phyloP scores from a whole-genome alignment of 2,797 vertebrate genomes.

The Ataeniobius toweri region DNA sequence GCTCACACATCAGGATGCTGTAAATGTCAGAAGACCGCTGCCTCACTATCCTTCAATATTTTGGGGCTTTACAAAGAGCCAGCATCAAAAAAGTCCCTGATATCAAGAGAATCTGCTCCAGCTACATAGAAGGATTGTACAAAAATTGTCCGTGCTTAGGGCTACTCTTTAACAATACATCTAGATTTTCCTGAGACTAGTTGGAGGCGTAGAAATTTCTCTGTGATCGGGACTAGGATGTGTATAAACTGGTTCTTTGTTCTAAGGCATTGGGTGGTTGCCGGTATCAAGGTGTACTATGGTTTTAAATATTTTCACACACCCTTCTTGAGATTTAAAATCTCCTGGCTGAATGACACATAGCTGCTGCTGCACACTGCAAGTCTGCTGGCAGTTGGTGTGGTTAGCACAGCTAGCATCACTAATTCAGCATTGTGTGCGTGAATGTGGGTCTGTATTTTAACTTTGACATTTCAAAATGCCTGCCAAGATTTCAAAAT shows the following conservation, averaged over 20 bases:
- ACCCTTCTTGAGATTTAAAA: not conserved
- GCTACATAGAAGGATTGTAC: not conserved
- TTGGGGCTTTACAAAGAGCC: slow-evolving; percentile 18
- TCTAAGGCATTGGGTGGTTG: not conserved
- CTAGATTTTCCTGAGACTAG: not conserved
- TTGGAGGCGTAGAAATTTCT: not conserved
- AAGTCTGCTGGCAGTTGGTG: not conserved
- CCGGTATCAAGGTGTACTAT: not conserved
- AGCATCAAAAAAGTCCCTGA: slow-evolving; percentile 9
- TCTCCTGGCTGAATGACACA: not conserved
- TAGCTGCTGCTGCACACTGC: not conserved
- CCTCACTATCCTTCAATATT: slow-evolving; percentile 15
- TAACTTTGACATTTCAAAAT: not conserved
- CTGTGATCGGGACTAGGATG: not conserved
- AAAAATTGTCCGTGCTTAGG: not conserved
- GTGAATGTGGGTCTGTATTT: not conserved
- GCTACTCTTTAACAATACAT: slow-evolving; percentile 7
- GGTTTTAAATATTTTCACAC: not conserved
- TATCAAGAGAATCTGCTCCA: slow-evolving; percentile 12
- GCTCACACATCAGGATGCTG: slow-evolving; percentile 41
- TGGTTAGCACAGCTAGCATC: not conserved
- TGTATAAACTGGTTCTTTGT: not conserved
- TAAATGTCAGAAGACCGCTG: slow-evolving; percentile 48
- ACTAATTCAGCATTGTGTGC: not conserved
- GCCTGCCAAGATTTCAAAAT: not conserved